Evolutionary conservation across 2,113 vertebrate genomes (phyloP).

Genomic region (Syngnathoides biaculeatus): DNA sequence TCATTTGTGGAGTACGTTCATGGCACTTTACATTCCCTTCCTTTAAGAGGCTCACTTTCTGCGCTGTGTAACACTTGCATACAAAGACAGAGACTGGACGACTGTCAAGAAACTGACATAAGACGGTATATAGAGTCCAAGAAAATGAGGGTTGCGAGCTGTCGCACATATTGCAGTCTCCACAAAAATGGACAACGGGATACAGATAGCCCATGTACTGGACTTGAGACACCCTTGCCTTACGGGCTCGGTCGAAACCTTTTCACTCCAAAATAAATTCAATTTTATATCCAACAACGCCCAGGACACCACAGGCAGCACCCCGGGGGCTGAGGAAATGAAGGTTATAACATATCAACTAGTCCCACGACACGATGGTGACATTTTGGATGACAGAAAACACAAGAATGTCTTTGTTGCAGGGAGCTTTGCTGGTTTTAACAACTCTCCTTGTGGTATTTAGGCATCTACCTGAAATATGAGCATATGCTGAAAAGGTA

Average conservation of each 20-base stretch:
- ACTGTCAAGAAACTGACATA: too few relatives aligned
- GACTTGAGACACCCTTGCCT: not conserved
- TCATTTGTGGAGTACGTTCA: too few relatives aligned
- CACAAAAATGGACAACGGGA: too few relatives aligned
- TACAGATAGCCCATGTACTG: too few relatives aligned
- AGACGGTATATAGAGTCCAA: too few relatives aligned
- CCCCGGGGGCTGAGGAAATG: slow-evolving; percentile 35
- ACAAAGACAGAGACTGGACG: too few relatives aligned
- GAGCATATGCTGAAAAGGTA: not conserved
- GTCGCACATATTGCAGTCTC: too few relatives aligned
- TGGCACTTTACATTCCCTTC: too few relatives aligned
- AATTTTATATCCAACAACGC: slow-evolving; percentile 40
- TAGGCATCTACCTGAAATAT: not conserved
- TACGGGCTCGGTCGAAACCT: not conserved
- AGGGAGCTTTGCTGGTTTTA: slow-evolving; percentile 36
- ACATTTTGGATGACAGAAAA: slow-evolving; percentile 58
- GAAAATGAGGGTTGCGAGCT: too few relatives aligned
- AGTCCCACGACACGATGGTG: slow-evolving; percentile 46
- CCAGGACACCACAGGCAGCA: slow-evolving; percentile 35
- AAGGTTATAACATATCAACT: slow-evolving; percentile 51
- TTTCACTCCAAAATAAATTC: not conserved
- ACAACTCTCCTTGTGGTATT: slow-evolving; percentile 22
- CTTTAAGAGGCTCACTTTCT: too few relatives aligned
- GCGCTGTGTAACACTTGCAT: too few relatives aligned
- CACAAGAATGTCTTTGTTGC: slow-evolving; percentile 20